A percentile compares a stretch with the other conserved stretches of the same genome.
Evolutionary conservation across 2,888 invertebrate species (phyloP).

Genomic region (Sphaerophoria taeniata): DNA sequence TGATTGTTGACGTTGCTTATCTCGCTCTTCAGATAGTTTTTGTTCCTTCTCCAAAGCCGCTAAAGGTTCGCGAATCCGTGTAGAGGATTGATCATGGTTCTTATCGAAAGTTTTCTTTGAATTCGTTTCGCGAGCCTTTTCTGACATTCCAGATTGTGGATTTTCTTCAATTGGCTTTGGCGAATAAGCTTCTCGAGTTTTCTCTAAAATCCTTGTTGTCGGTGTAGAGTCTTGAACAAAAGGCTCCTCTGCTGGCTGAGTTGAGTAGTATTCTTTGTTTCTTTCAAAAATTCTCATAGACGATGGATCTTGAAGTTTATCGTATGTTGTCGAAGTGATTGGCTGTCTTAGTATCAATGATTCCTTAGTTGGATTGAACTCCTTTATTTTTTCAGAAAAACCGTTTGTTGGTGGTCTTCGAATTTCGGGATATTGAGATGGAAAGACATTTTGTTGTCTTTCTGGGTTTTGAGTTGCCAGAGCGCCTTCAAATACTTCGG

Average conservation of each 20-base stretch:
- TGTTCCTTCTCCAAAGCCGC: slow-evolving; percentile 80
- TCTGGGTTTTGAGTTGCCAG: slow-evolving; percentile 21
- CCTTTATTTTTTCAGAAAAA: slow-evolving; percentile 60
- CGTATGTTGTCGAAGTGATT: slow-evolving; percentile 61
- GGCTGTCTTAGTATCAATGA: slow-evolving; percentile 59
- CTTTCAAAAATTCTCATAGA: too few species aligned
- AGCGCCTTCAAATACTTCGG: slow-evolving; percentile 5
- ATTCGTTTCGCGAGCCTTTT: slow-evolving; percentile 20
- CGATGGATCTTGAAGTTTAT: slow-evolving; percentile 74
- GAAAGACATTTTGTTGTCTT: not conserved
- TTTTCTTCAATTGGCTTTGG: slow-evolving; percentile 12
- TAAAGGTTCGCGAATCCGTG: slow-evolving; percentile 78
- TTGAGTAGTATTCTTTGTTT: too few species aligned
- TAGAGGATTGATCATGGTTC: slow-evolving; percentile 14
- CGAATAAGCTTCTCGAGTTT: slow-evolving; percentile 43
- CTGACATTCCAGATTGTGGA: not conserved
- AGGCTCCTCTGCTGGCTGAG: too few species aligned
- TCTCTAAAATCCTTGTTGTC: too few species aligned
- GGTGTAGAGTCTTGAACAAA: too few species aligned
- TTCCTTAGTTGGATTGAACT: slow-evolving; percentile 61
- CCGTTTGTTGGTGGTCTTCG: slow-evolving; percentile 27
- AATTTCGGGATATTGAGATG: slow-evolving; percentile 20
- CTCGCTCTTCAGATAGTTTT: slow-evolving; percentile 77
- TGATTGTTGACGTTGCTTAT: slow-evolving; percentile 77
- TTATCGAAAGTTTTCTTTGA: slow-evolving; percentile 2